Percentiles rank a stretch among this genome's conserved stretches.
Evolutionary conservation across 2,888 invertebrate species (phyloP).

Genomic region (Meteorus cinctellus): DNA sequence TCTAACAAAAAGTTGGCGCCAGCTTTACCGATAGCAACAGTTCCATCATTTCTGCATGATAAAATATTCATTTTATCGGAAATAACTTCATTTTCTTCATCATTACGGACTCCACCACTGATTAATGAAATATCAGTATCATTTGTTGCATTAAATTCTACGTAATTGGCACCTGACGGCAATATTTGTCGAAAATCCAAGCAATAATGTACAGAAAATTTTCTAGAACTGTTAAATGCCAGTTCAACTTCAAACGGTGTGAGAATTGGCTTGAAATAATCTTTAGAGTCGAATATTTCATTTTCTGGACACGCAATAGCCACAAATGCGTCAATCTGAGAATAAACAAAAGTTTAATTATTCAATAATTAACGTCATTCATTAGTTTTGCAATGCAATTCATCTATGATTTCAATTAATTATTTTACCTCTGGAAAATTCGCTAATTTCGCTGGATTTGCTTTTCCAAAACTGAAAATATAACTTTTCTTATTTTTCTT

Average conservation of each 20-base stretch:
- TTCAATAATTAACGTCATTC: background rate
- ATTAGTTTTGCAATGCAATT: background rate
- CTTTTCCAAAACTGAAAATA: slow-evolving; percentile 93
- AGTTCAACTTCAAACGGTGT: slow-evolving; percentile 95
- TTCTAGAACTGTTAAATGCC: slow-evolving; percentile 79
- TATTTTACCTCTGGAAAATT: slow-evolving; percentile 89
- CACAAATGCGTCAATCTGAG: slow-evolving; percentile 92
- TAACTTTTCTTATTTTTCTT: slow-evolving; percentile 90
- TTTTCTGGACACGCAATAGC: slow-evolving; percentile 94
- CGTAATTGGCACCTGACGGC: slow-evolving; percentile 77
- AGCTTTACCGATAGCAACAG: slow-evolving; percentile 74
- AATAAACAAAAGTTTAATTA: slow-evolving; percentile 51
- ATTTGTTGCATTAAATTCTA: slow-evolving; percentile 68
- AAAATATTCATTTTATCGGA: slow-evolving; percentile 66
- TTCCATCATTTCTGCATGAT: slow-evolving; percentile 61
- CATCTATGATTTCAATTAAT: background rate
- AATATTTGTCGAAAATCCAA: slow-evolving; percentile 86
- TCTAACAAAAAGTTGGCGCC: slow-evolving; percentile 80
- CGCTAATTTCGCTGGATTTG: slow-evolving; percentile 94
- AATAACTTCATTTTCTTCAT: slow-evolving; percentile 61
- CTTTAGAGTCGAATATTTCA: slow-evolving; percentile 86
- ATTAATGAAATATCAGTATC: slow-evolving; percentile 83
- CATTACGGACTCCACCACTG: slow-evolving; percentile 80
- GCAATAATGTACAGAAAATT: slow-evolving; percentile 77
- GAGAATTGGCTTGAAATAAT: slow-evolving; percentile 92